These are phyloP conservation scores for Neotoma lepida DNA, from an alignment of 2,113 vertebrate species.

Conservation along the genomic window DNA sequence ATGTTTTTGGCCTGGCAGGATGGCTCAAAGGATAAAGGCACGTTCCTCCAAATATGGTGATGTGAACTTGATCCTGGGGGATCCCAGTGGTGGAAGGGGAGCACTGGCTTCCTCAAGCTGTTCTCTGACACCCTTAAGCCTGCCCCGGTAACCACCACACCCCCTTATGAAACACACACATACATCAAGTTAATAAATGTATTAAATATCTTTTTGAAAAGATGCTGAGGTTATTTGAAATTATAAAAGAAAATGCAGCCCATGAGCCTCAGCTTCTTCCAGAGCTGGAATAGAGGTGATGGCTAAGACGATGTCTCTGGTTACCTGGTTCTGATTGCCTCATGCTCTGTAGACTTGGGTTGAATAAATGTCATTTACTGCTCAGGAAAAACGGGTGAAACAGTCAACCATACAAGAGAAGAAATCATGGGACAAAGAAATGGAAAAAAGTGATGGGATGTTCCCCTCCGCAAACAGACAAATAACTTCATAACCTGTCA, in stretches of 20 bases:
- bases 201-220: not conserved
- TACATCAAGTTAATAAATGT: not conserved
- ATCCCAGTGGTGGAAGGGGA: not conserved
- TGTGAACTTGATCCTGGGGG: not conserved
- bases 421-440: not conserved
- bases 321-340: not conserved
- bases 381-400: not conserved
- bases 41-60: not conserved
- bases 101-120: not conserved
- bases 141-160: not conserved
- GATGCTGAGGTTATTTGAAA: not conserved
- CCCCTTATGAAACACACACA: not conserved
- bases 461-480: too few species aligned
- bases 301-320: fast-evolving
- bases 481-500: not conserved
- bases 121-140: not conserved
- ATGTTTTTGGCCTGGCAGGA: not conserved
- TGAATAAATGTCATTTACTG: not conserved
- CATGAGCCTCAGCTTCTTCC: not conserved
- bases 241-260: not conserved
- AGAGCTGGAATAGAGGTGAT: not conserved
- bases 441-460: too few species aligned
- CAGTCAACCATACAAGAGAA: not conserved
- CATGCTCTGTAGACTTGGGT: not conserved
- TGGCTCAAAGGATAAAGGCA: not conserved